A percentile compares a stretch with the other conserved stretches of the same genome.
These are phyloP conservation scores for Tipula confusa DNA, from an alignment of 2,888 invertebrate genomes.

Conservation along the genomic window DNA sequence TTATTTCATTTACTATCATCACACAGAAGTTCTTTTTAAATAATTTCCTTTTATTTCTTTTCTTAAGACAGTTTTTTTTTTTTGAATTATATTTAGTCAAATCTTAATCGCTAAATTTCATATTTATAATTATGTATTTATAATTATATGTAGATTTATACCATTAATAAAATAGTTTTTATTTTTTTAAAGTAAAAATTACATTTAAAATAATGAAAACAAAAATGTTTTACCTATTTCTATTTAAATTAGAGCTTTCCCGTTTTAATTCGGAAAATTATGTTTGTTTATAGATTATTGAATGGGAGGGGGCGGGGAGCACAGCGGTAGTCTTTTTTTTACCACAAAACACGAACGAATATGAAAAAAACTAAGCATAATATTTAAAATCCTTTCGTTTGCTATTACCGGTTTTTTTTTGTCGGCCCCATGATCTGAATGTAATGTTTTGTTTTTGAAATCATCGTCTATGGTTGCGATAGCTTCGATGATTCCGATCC, in stretches of 20 bases:
- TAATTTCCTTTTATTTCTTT: not conserved
- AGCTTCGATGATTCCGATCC: slow-evolving; percentile 26
- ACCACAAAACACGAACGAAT: not conserved
- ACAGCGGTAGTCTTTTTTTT: too few relatives aligned
- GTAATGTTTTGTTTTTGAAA: not conserved
- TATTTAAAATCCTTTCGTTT: not conserved
- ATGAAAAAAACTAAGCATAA: not conserved
- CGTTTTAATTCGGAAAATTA: not conserved
- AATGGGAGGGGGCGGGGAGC: not conserved
- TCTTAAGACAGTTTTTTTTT: not conserved
- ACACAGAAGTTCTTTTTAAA: not conserved
- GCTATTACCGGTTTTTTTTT: not conserved
- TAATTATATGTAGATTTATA: slow-evolving; percentile 1
- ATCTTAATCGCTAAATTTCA: not conserved
- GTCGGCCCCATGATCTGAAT: slow-evolving; percentile 3
- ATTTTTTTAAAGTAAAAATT: slow-evolving; percentile 9
- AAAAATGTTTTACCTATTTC: slow-evolving; percentile 3
- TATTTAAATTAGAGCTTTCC: not conserved
- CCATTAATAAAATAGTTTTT: slow-evolving; percentile 21
- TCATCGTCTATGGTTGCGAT: slow-evolving; percentile 29
- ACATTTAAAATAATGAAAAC: not conserved
- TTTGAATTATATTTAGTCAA: not conserved
- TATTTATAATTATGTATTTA: not conserved
- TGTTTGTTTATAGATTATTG: not conserved
- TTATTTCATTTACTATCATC: too few relatives aligned